Conservation (phyloP, 2,113 vertebrate species). For the Ailuropoda melanoleuca region DNA sequence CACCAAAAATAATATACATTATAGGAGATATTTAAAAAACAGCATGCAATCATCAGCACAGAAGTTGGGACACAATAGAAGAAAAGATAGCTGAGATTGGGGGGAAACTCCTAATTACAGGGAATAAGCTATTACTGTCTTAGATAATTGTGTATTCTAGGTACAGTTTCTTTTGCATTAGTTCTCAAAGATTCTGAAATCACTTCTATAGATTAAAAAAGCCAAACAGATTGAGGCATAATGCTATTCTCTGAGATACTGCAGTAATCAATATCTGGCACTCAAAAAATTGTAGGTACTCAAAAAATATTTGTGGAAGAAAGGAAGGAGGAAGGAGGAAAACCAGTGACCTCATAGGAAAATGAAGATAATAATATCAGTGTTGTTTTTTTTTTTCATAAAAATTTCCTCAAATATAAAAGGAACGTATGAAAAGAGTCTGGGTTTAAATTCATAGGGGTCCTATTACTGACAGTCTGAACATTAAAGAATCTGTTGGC, state of each 20-base stretch:
- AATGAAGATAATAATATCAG: not conserved
- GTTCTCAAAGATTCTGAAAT: not conserved
- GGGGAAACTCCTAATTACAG: not conserved
- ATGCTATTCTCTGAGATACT: not conserved
- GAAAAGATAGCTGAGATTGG: not conserved
- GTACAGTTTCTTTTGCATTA: not conserved
- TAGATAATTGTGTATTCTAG: slow-evolving; percentile 5
- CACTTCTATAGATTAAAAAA: not conserved
- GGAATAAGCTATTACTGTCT: not conserved
- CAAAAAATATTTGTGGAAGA: not conserved
- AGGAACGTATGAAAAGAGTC: not conserved
- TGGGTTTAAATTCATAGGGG: slow-evolving; percentile 27
- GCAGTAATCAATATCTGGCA: not conserved
- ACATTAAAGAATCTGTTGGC: slow-evolving; percentile 24
- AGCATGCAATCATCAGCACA: not conserved
- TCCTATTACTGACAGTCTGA: slow-evolving; percentile 38
- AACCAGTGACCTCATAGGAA: not conserved
- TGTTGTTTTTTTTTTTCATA: not conserved
- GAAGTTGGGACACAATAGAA: not conserved
- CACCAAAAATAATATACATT: not conserved
- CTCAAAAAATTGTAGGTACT: not conserved
- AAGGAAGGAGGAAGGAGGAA: not conserved
- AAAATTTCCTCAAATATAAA: not conserved
- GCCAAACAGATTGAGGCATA: not conserved
- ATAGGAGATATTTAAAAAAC: not conserved